Evolutionary conservation across 2,797 vertebrate species (phyloP).

Genomic region (Novumbra hubbsi): DNA sequence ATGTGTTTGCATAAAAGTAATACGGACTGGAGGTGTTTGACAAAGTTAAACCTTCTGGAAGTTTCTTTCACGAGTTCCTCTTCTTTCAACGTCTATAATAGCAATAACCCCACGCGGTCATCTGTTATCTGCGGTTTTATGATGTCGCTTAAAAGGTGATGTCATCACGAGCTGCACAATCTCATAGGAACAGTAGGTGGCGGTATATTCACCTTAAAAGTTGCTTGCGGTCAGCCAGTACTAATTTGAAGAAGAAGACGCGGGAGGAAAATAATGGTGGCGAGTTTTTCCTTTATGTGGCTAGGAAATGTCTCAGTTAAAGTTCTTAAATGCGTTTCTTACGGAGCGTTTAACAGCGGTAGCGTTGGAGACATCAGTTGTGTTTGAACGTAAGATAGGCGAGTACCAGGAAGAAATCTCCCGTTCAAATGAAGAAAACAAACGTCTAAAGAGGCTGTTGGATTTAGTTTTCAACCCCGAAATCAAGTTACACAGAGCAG

Average conservation of each 20-base stretch:
- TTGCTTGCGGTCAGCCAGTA: neutral
- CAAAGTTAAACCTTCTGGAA: too few relatives aligned
- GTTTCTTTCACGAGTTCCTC: too few relatives aligned
- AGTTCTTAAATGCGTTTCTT: neutral
- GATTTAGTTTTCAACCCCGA: neutral
- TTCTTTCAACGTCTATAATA: too few relatives aligned
- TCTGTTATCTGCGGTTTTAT: too few relatives aligned
- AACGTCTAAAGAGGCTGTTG: slow-evolving; percentile 1
- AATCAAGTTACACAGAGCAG: neutral
- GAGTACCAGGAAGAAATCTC: neutral
- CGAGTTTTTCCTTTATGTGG: neutral
- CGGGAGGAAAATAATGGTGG: neutral
- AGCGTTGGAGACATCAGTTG: neutral
- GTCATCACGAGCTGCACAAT: too few relatives aligned
- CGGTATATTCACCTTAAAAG: too few relatives aligned
- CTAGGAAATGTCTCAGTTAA: neutral
- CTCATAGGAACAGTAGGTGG: too few relatives aligned
- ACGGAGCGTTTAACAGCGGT: neutral
- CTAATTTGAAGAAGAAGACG: neutral
- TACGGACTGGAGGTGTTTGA: too few relatives aligned
- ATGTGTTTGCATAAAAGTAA: too few relatives aligned
- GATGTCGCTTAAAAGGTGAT: too few relatives aligned
- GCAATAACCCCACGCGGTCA: too few relatives aligned
- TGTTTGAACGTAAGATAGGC: neutral
- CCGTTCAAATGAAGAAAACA: neutral